Conservation (phyloP, 2,888 invertebrate species). For the Drosophila helvetica region DNA sequence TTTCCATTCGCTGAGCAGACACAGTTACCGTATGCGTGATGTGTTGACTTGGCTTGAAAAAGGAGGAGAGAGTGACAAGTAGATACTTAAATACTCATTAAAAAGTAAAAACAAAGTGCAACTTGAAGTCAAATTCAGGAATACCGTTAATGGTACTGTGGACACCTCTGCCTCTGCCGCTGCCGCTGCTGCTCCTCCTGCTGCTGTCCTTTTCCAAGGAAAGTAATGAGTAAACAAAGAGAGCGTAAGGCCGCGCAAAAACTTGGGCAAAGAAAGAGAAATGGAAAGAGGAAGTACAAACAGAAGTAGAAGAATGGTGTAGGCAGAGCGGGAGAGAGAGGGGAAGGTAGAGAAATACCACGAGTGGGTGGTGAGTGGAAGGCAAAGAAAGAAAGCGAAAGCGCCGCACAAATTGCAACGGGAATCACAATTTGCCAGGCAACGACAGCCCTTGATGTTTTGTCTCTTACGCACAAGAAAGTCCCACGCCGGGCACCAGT, state of each 20-base stretch:
- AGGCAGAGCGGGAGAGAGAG: conserved; percentile 10
- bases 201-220: conserved; percentile 9
- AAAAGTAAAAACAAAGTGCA: background rate
- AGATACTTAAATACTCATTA: background rate
- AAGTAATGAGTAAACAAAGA: conserved; percentile 46
- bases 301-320: conserved; percentile 5
- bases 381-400: conserved; percentile 49
- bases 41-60: too few species aligned
- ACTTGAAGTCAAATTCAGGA: background rate
- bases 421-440: conserved; percentile 64
- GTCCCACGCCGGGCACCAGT: conserved; percentile 1
- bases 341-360: background rate
- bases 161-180: conserved; percentile 5
- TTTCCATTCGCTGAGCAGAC: too few species aligned
- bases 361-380: conserved; percentile 17
- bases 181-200: background rate
- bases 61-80: too few species aligned
- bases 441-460: conserved; percentile 15
- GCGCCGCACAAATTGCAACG: conserved; percentile 70
- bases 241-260: conserved; percentile 25
- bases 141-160: background rate
- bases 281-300: conserved; percentile 8
- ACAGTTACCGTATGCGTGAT: too few species aligned
- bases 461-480: conserved; percentile 8
- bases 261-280: conserved; percentile 23